A percentile compares a stretch with the other conserved stretches of the same genome.
phyloP scores from a whole-genome alignment of 2,113 vertebrate species.

The Leuciscus idus region DNA sequence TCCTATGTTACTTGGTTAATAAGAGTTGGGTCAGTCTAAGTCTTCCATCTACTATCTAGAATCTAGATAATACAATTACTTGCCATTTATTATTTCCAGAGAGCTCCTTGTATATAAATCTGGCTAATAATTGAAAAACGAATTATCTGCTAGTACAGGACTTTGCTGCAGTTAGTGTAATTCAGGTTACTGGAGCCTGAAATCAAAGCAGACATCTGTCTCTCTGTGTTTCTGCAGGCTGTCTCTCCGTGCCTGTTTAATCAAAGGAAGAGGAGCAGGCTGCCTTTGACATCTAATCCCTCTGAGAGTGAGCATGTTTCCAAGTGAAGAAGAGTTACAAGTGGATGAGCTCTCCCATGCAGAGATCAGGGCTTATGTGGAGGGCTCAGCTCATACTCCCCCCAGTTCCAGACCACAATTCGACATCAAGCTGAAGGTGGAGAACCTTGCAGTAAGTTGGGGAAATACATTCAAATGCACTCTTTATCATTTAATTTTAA shows the following conservation, averaged over 20 bases:
- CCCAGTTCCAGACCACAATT: constrained; percentile 85
- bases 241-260: constrained; percentile 88
- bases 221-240: constrained; percentile 74
- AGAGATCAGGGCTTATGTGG: constrained; percentile 83
- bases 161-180: not conserved
- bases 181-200: not conserved
- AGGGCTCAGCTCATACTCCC: constrained; percentile 68
- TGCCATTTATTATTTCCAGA: not conserved
- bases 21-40: not conserved
- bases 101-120: not conserved
- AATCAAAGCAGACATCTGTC: constrained; percentile 24
- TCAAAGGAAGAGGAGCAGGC: constrained; percentile 87
- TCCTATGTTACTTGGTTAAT: not conserved
- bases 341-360: constrained; percentile 88
- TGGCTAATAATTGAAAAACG: not conserved
- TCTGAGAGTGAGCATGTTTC: constrained; percentile 91
- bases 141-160: not conserved
- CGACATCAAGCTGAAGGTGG: constrained; percentile 79
- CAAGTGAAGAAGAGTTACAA: constrained; percentile 81
- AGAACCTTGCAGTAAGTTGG: constrained; percentile 60
- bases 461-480: constrained; percentile 53
- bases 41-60: not conserved
- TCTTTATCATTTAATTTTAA: not conserved
- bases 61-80: not conserved
- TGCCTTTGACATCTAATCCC: constrained; percentile 90